These are phyloP conservation scores for Adoxophyes honmai DNA, from an alignment of 1,140 invertebrate species.

Conservation along the genomic window DNA sequence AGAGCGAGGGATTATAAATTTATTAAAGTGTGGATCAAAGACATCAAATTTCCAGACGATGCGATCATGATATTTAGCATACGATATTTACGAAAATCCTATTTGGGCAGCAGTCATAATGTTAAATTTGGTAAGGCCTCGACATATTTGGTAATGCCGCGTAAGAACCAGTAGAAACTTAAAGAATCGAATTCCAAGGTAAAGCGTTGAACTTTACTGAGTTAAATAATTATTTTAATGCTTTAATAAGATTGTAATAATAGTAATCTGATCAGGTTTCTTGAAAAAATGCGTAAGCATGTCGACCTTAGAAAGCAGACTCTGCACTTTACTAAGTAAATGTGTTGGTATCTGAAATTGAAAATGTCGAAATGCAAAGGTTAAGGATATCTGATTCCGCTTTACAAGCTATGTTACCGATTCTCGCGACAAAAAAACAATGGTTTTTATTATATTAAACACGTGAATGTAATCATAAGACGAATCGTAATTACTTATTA, in stretches of 20 bases:
- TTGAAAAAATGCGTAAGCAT: neutral
- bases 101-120: constrained; percentile 17
- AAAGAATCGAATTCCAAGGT: constrained; percentile 28
- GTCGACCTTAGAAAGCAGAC: neutral
- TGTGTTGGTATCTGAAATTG: no score
- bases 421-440: no score
- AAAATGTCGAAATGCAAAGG: no score
- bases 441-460: no score
- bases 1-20: no score
- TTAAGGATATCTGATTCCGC: no score
- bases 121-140: constrained; percentile 25
- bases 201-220: constrained; percentile 27
- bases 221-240: neutral
- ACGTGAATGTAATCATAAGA: no score
- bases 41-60: constrained; percentile 5
- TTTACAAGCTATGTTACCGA: no score
- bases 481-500: neutral
- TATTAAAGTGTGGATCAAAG: neutral
- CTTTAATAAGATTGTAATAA: neutral
- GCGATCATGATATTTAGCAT: neutral
- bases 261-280: neutral
- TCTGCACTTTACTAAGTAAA: no score
- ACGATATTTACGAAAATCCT: neutral
- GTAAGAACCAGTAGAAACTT: constrained; percentile 22
- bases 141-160: constrained; percentile 26